Conservation (phyloP, 1,140 invertebrate species). For the Cherax destructor region DNA sequence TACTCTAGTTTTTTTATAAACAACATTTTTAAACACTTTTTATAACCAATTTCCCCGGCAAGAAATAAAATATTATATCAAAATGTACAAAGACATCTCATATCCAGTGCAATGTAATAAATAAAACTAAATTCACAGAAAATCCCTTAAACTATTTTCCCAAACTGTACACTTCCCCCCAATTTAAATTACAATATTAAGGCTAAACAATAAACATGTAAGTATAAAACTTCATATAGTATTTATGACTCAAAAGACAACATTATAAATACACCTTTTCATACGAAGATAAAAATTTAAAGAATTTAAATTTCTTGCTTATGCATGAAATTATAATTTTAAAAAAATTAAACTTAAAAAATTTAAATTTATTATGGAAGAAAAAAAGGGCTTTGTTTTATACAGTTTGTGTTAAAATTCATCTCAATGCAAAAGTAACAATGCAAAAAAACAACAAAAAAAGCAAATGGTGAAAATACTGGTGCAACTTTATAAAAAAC, state of each 20-base stretch:
- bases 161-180: background rate
- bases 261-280: background rate
- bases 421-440: background rate
- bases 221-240: conserved; percentile 1
- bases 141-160: background rate
- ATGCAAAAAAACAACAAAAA: background rate
- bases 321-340: background rate
- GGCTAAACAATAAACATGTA: conserved; percentile 1
- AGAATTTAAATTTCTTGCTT: background rate
- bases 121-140: background rate
- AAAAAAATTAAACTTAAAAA: background rate
- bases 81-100: background rate
- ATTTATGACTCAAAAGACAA: background rate
- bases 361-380: background rate
- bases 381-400: background rate
- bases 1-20: background rate
- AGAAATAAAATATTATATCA: background rate
- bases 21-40: background rate
- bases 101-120: background rate
- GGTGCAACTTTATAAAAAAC: background rate
- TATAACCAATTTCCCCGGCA: background rate
- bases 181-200: background rate
- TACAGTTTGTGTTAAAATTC: no score
- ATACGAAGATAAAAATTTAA: background rate
- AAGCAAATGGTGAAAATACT: background rate